Conservation (phyloP, 1,140 invertebrate genomes). For the Heterodera carotae region DNA sequence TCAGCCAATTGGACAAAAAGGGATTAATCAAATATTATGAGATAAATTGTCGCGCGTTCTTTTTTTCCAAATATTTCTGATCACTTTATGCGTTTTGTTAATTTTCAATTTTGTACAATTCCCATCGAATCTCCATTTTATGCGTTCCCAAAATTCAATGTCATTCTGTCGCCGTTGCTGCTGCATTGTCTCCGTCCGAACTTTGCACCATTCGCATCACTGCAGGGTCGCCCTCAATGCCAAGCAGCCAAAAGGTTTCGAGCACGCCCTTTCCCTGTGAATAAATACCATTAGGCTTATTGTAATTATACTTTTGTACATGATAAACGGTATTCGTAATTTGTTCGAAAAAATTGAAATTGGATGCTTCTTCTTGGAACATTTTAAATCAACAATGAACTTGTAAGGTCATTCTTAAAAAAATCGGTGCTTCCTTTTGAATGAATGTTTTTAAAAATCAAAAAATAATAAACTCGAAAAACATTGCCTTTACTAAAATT, state of each 20-base stretch:
- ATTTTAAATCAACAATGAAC: too few relatives aligned
- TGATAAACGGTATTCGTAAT: too few relatives aligned
- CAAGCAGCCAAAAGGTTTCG: conserved; percentile 67
- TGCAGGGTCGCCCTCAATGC: conserved; percentile 12
- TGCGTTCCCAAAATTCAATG: too few relatives aligned
- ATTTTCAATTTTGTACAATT: neutral
- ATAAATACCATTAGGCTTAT: neutral
- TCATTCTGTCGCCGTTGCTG: neutral
- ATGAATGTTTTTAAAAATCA: too few relatives aligned
- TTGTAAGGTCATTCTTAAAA: too few relatives aligned
- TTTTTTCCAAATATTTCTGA: neutral
- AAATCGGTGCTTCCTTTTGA: too few relatives aligned
- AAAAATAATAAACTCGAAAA: neutral
- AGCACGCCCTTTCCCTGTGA: conserved; percentile 63
- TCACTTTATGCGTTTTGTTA: neutral
- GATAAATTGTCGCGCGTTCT: too few relatives aligned
- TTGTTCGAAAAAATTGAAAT: too few relatives aligned
- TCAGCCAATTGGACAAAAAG: neutral
- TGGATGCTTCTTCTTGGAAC: too few relatives aligned
- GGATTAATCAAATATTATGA: too few relatives aligned
- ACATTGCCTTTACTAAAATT: conserved; percentile 47
- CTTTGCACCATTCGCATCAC: neutral
- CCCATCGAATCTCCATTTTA: neutral
- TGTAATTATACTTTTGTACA: too few relatives aligned
- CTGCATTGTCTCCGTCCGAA: neutral